A percentile compares a stretch with the other conserved stretches of the same genome.
Conservation (phyloP, 64 coral and sea anemone species). For the Orbicella faveolata region DNA sequence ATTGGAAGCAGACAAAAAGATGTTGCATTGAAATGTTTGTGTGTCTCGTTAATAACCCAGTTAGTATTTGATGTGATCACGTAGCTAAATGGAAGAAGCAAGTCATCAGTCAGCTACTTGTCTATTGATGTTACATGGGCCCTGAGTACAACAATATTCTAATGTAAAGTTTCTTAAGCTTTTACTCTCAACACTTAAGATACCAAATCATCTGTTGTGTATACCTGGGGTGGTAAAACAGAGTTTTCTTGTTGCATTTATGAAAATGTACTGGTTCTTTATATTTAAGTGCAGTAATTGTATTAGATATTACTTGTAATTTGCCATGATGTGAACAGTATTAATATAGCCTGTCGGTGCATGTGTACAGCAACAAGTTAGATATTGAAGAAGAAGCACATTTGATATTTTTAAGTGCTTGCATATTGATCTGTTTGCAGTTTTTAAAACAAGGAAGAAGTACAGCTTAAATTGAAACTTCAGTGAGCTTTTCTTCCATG, state of each 20-base stretch:
- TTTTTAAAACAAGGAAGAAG: neutral
- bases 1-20: neutral
- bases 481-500: too few species aligned
- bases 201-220: too few species aligned
- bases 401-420: neutral
- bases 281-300: too few species aligned
- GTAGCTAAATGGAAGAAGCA: neutral
- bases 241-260: too few species aligned
- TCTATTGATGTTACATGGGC: neutral
- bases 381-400: neutral
- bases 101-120: neutral
- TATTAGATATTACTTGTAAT: too few species aligned
- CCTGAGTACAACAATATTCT: neutral
- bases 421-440: neutral
- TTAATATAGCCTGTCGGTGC: neutral
- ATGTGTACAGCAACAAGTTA: neutral
- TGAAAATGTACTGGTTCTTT: too few species aligned
- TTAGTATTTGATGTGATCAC: neutral
- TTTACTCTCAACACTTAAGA: too few species aligned
- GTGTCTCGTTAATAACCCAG: neutral
- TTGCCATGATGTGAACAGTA: neutral
- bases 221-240: too few species aligned
- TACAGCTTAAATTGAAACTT: neutral
- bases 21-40: neutral
- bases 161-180: neutral